A percentile compares a stretch with the other conserved stretches of the same genome.
These are phyloP conservation scores for Ramphastos sulfuratus DNA, from an alignment of 2,113 vertebrate genomes.

Conservation along the genomic window DNA sequence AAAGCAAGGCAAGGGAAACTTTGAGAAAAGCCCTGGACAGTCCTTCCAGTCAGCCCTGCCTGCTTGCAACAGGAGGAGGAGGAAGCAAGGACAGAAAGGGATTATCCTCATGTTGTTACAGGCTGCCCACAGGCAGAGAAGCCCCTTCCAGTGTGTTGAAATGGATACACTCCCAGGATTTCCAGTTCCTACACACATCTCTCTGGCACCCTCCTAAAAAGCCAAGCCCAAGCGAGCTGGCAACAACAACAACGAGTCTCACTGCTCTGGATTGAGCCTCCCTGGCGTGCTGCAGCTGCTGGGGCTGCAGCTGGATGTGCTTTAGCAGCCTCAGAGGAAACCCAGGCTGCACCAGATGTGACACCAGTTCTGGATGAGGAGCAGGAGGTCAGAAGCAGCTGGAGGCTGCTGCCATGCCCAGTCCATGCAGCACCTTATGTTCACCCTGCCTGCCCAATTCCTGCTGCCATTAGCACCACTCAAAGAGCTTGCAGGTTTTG, in stretches of 20 bases:
- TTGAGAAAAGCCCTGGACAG: neutral
- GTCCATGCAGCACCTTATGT: neutral
- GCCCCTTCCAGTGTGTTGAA: constrained; percentile 2
- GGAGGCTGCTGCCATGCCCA: neutral
- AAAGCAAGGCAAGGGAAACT: neutral
- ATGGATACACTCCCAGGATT: neutral
- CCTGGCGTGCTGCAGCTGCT: neutral
- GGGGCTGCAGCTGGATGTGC: neutral
- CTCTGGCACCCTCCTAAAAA: neutral
- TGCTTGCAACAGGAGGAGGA: neutral
- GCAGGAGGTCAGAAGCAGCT: neutral
- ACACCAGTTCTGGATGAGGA: neutral
- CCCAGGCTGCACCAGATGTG: neutral
- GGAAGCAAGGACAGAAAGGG: neutral
- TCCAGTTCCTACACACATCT: neutral
- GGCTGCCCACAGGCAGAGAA: neutral
- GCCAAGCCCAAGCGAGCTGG: neutral
- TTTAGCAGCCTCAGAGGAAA: neutral
- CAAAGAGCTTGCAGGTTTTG: neutral
- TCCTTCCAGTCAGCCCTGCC: neutral
- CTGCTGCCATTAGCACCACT: neutral
- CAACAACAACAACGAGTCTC: neutral
- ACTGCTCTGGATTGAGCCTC: neutral
- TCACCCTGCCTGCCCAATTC: neutral
- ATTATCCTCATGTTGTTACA: neutral